Conservation (phyloP, 2,797 vertebrate genomes). For the Pangasius krempfi region DNA sequence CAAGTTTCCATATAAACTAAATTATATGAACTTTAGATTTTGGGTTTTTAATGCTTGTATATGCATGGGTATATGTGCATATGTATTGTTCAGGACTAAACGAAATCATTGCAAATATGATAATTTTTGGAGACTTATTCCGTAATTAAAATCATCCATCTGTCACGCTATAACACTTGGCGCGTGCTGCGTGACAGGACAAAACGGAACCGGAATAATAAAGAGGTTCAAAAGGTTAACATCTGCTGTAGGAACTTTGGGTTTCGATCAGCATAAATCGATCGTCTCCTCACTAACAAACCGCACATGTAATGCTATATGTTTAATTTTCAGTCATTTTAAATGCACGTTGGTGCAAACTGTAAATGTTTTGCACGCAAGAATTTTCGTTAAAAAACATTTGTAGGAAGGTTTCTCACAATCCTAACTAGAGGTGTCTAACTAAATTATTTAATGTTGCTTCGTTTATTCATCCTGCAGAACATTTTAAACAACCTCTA, state of each 20-base stretch:
- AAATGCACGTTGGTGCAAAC: background rate
- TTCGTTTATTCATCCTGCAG: background rate
- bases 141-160: conserved; percentile 74
- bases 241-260: conserved; percentile 64
- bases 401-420: too few species aligned
- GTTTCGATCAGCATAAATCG: conserved; percentile 30
- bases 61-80: background rate
- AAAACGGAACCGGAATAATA: conserved; percentile 67
- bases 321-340: background rate
- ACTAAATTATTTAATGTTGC: background rate
- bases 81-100: conserved; percentile 3
- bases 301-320: background rate
- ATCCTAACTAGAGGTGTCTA: background rate
- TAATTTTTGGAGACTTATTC: conserved; percentile 62
- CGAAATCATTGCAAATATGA: conserved; percentile 49
- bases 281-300: background rate
- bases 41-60: background rate
- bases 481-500: background rate
- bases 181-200: conserved; percentile 69
- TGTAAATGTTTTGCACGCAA: background rate
- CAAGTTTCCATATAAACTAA: background rate
- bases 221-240: conserved; percentile 68
- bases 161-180: conserved; percentile 74
- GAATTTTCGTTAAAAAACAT: background rate
- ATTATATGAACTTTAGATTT: background rate